Conservation (phyloP, 2,797 vertebrate genomes). For the Periophthalmus magnuspinnatus region DNA sequence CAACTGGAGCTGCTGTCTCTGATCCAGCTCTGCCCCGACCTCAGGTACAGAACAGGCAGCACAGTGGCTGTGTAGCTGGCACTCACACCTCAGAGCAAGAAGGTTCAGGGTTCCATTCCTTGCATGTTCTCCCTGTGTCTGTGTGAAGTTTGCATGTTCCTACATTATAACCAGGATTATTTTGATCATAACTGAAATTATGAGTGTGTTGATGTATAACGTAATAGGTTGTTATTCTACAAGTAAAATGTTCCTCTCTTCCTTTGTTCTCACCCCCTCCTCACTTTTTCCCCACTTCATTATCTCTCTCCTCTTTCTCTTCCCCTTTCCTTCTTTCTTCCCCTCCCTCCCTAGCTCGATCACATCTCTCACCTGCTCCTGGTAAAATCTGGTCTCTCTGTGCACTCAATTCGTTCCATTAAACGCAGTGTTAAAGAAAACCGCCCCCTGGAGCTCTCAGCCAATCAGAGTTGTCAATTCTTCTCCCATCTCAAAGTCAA, state of each 20-base stretch:
- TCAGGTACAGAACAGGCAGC: conserved; percentile 68
- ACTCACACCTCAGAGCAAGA: too few species aligned
- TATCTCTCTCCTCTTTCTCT: not conserved
- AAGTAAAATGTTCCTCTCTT: not conserved
- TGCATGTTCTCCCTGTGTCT: too few species aligned
- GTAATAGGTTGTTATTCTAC: too few species aligned
- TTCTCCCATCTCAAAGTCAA: conserved; percentile 66
- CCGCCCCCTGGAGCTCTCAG: not conserved
- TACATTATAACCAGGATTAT: too few species aligned
- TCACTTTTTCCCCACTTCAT: not conserved
- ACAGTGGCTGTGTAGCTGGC: too few species aligned
- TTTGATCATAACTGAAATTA: too few species aligned
- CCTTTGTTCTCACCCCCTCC: not conserved
- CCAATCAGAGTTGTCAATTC: conserved; percentile 51
- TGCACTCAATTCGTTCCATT: conserved; percentile 71
- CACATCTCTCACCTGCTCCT: conserved; percentile 82
- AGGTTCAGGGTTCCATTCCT: too few species aligned
- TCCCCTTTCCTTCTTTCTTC: not conserved
- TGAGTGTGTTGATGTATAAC: too few species aligned
- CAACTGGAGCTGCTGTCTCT: conserved; percentile 84
- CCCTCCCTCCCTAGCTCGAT: conserved; percentile 67
- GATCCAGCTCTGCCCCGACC: conserved; percentile 76
- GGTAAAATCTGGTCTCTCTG: conserved; percentile 81
- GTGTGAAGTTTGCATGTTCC: too few species aligned
- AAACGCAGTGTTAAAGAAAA: conserved; percentile 73